Conservation (phyloP, 2,888 invertebrate species). For the Dugesia japonica region DNA sequence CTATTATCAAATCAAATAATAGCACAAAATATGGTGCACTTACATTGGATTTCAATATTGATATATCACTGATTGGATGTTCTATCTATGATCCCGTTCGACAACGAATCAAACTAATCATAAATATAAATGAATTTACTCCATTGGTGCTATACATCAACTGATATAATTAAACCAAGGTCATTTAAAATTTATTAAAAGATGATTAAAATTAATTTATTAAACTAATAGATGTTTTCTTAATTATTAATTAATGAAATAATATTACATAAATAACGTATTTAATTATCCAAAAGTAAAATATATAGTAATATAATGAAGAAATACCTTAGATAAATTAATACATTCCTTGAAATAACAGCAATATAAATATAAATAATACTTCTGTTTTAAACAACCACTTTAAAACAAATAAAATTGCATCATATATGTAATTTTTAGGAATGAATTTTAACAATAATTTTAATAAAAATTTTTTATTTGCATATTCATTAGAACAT, state of each 20-base stretch:
- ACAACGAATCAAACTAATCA: slow-evolving; percentile 20
- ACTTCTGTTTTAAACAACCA: neutral
- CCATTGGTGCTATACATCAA: slow-evolving; percentile 16
- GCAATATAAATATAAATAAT: slow-evolving; percentile 10
- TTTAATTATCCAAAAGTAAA: neutral
- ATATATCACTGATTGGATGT: slow-evolving; percentile 20
- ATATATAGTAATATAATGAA: neutral
- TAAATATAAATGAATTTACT: slow-evolving; percentile 20
- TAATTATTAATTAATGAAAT: neutral
- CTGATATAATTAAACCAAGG: slow-evolving; percentile 14
- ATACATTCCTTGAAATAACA: neutral
- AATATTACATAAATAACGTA: neutral
- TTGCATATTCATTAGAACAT: neutral
- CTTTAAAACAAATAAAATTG: neutral
- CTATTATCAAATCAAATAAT: slow-evolving; percentile 20
- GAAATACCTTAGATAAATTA: neutral
- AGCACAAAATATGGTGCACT: slow-evolving; percentile 20
- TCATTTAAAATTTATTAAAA: neutral
- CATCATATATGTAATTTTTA: too few relatives aligned
- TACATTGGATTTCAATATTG: slow-evolving; percentile 20
- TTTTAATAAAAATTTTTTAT: neutral
- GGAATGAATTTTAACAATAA: too few relatives aligned
- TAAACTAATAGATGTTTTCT: neutral
- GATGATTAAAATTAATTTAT: neutral
- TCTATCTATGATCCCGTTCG: slow-evolving; percentile 20